A percentile compares a stretch with the other conserved stretches of the same genome.
Evolutionary conservation across 1,140 invertebrate species (phyloP).

Genomic region (Campoletis sonorensis): DNA sequence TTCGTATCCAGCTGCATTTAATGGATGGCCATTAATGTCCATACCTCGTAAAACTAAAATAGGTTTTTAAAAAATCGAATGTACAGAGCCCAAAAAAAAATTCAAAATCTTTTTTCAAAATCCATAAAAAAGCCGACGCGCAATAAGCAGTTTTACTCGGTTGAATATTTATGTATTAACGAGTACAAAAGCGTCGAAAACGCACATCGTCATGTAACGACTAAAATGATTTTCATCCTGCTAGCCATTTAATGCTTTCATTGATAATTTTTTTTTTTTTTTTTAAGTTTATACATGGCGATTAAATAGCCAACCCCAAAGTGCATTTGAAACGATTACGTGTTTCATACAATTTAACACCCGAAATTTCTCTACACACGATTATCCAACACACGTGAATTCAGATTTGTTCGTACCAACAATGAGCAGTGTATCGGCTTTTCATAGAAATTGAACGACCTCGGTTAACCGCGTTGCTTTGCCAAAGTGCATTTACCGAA

Average conservation of each 20-base stretch:
- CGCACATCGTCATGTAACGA: background rate
- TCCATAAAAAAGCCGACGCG: too few species aligned
- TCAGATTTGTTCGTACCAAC: background rate
- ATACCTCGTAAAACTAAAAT: too few species aligned
- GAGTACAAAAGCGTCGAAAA: background rate
- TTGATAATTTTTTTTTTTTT: slow-evolving; percentile 22
- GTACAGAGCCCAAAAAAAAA: background rate
- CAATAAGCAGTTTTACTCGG: too few species aligned
- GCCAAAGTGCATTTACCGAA: slow-evolving; percentile 1
- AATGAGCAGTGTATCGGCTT: slow-evolving; percentile 10
- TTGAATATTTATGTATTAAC: background rate
- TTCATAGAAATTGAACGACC: slow-evolving; percentile 19
- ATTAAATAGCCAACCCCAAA: slow-evolving; percentile 16
- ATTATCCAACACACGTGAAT: background rate
- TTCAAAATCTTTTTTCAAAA: too few species aligned
- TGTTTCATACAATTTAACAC: background rate
- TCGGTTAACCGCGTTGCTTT: slow-evolving; percentile 7
- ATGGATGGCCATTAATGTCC: background rate
- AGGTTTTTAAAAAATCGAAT: too few species aligned
- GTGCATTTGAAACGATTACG: slow-evolving; percentile 20
- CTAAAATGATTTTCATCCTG: slow-evolving; percentile 10
- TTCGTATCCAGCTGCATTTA: background rate
- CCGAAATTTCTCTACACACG: background rate
- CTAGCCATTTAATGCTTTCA: background rate
- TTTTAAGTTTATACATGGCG: slow-evolving; percentile 13